A percentile compares a stretch with the other conserved stretches of the same genome.
Evolutionary conservation across 2,888 invertebrate species (phyloP).

Genomic region (Himalopsyche kuldschensis): DNA sequence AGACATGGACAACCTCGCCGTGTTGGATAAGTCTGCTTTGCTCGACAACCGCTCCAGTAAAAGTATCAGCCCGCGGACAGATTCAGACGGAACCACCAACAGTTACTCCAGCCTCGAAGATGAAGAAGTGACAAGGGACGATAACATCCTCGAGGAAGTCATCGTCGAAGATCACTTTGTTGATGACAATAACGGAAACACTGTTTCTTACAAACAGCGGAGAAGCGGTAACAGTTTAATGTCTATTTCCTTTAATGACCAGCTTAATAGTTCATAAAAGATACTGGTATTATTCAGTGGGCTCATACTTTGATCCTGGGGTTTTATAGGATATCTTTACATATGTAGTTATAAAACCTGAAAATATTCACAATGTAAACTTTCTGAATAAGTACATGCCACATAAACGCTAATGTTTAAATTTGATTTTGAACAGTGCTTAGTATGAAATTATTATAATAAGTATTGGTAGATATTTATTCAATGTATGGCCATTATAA

Average conservation of each 20-base stretch:
- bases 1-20: background rate
- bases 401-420: too few relatives aligned
- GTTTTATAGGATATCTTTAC: too few relatives aligned
- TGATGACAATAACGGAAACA: conserved; percentile 44
- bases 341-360: too few relatives aligned
- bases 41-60: background rate
- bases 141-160: conserved; percentile 44
- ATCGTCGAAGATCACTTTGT: conserved; percentile 49
- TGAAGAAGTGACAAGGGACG: conserved; percentile 52
- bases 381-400: too few relatives aligned
- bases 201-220: conserved; percentile 36
- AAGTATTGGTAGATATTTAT: too few relatives aligned
- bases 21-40: background rate
- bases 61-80: background rate
- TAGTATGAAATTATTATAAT: too few relatives aligned
- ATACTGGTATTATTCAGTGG: too few relatives aligned
- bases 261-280: background rate
- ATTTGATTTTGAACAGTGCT: too few relatives aligned
- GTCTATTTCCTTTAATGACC: background rate
- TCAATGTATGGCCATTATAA: too few relatives aligned
- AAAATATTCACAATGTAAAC: too few relatives aligned
- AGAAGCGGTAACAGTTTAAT: conserved; percentile 28
- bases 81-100: conserved; percentile 57
- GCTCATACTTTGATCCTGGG: too few relatives aligned
- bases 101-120: conserved; percentile 60